Percentiles rank a stretch among this genome's conserved stretches.
These are phyloP conservation scores for Penaeus chinensis DNA, from an alignment of 1,140 invertebrate species.

Conservation along the genomic window DNA sequence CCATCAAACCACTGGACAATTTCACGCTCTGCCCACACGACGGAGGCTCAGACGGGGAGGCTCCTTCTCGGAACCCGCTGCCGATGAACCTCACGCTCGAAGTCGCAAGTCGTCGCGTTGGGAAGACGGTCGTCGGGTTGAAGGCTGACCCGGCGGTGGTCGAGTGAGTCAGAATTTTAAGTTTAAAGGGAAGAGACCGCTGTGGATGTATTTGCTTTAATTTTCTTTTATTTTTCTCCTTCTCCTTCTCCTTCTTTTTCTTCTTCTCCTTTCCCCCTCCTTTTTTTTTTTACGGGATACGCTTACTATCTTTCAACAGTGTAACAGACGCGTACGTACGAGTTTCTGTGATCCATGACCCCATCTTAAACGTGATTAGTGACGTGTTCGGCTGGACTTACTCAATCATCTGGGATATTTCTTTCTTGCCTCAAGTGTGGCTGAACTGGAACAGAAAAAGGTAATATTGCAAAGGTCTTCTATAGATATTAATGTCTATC, in stretches of 20 bases:
- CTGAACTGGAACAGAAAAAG: constrained; percentile 48
- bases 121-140: constrained; percentile 15
- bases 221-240: no score
- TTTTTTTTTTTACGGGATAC: not conserved
- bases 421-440: constrained; percentile 39
- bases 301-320: not conserved
- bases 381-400: constrained; percentile 34
- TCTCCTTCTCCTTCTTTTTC: no score
- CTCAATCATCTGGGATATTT: constrained; percentile 33
- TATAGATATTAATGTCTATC: no score
- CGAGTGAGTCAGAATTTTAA: not conserved
- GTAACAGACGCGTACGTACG: constrained; percentile 18
- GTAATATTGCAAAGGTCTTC: not conserved
- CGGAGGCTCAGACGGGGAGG: not conserved
- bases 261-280: no score
- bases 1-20: constrained; percentile 10
- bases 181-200: no score
- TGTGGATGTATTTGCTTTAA: no score
- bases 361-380: not conserved
- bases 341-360: constrained; percentile 24
- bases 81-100: constrained; percentile 12
- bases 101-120: constrained; percentile 24
- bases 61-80: not conserved
- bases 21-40: constrained; percentile 13
- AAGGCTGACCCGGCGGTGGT: not conserved